phyloP scores from a whole-genome alignment of 1,140 invertebrate species.

The Oscheius sp. region DNA sequence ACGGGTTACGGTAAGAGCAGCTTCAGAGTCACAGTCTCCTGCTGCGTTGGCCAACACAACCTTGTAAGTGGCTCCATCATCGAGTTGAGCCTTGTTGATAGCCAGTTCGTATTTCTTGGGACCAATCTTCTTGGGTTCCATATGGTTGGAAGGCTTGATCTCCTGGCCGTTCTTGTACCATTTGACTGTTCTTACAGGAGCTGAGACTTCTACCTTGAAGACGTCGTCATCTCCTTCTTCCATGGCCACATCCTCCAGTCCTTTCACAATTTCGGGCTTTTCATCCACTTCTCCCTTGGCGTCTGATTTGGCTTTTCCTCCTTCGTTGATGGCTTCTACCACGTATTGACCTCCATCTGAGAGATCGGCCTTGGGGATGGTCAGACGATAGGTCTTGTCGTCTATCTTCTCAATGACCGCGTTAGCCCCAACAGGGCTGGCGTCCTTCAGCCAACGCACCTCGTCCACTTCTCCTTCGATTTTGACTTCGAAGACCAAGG shows the following conservation, averaged over 20 bases:
- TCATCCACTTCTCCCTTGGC: constrained; percentile 59
- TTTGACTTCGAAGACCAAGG: constrained; percentile 56
- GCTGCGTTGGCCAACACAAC: constrained; percentile 55
- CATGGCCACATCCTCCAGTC: constrained; percentile 60
- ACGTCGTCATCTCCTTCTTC: constrained; percentile 77
- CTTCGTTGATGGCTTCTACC: constrained; percentile 51
- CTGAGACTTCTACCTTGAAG: constrained; percentile 64
- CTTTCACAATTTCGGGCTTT: constrained; percentile 55
- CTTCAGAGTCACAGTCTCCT: constrained; percentile 54
- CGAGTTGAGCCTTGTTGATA: constrained; percentile 49
- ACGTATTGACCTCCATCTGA: constrained; percentile 55
- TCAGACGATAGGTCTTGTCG: constrained; percentile 55
- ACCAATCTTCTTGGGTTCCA: constrained; percentile 49
- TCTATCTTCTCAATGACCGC: constrained; percentile 55
- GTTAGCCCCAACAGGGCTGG: constrained; percentile 43
- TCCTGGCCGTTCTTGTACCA: constrained; percentile 59
- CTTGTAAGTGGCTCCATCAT: constrained; percentile 57
- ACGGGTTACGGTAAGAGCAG: constrained; percentile 49
- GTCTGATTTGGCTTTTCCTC: constrained; percentile 48
- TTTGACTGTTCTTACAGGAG: constrained; percentile 51
- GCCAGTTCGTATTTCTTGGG: constrained; percentile 59
- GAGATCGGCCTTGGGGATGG: constrained; percentile 52
- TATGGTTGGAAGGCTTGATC: constrained; percentile 47
- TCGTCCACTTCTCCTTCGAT: constrained; percentile 60
- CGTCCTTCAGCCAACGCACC: constrained; percentile 64